Evolutionary conservation across 2,888 invertebrate species (phyloP).

Genomic region (Drosophila atripex): DNA sequence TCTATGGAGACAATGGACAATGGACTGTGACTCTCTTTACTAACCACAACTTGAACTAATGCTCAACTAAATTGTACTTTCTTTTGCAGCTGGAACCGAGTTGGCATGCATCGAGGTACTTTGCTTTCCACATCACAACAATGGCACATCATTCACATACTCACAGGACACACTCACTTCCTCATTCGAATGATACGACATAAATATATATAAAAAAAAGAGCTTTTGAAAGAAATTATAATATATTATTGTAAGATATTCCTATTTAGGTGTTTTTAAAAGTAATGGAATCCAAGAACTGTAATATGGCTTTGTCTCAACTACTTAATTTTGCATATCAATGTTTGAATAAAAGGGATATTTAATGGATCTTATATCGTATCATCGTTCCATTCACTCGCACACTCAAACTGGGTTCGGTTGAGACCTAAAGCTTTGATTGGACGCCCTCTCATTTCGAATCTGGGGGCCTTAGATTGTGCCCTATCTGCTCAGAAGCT

Average conservation of each 20-base stretch:
- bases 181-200: constrained; percentile 11
- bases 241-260: too few relatives aligned
- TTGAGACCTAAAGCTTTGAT: constrained; percentile 57
- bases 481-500: constrained; percentile 82
- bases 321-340: too few relatives aligned
- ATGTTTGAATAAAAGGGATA: neutral
- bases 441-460: constrained; percentile 13
- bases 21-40: constrained; percentile 15
- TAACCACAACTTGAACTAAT: constrained; percentile 43
- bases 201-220: neutral
- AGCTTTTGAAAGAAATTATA: neutral
- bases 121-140: constrained; percentile 67
- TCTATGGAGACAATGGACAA: constrained; percentile 25
- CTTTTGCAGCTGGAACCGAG: constrained; percentile 71
- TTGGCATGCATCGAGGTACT: constrained; percentile 69
- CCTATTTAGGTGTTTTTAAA: neutral
- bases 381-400: constrained; percentile 2
- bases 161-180: constrained; percentile 15
- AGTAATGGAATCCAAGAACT: neutral
- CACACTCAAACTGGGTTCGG: constrained; percentile 25
- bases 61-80: constrained; percentile 75
- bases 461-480: constrained; percentile 74
- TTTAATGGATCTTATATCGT: constrained; percentile 1
- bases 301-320: too few relatives aligned
- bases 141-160: constrained; percentile 41